Percentiles rank a stretch among this genome's conserved stretches.
phyloP scores from a whole-genome alignment of 2,113 vertebrate genomes.

The Poicephalus meyeri region DNA sequence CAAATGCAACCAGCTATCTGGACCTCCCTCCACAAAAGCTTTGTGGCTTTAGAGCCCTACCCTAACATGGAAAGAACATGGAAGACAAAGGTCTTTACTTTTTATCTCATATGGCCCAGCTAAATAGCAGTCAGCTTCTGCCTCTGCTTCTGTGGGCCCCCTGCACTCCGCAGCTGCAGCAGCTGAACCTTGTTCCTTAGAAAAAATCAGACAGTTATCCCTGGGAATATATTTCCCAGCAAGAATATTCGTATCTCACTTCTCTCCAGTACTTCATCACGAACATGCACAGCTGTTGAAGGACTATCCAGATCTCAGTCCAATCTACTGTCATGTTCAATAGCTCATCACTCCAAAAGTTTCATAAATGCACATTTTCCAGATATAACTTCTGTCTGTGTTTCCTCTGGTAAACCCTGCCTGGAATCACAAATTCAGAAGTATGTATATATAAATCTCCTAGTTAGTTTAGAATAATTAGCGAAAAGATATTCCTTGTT shows the following conservation, averaged over 20 bases:
- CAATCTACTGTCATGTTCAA: constrained; percentile 61
- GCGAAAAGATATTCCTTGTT: not conserved
- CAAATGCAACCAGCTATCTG: not conserved
- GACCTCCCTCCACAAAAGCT: not conserved
- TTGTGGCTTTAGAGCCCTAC: not conserved
- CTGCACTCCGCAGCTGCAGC: constrained; percentile 42
- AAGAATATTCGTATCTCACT: constrained; percentile 51
- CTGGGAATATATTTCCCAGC: constrained; percentile 60
- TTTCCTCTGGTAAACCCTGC: constrained; percentile 26
- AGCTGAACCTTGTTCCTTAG: constrained; percentile 28
- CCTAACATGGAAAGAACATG: not conserved
- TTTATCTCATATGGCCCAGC: not conserved
- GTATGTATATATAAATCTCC: not conserved
- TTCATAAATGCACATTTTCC: not conserved
- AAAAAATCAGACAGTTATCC: constrained; percentile 48
- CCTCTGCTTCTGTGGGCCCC: constrained; percentile 58
- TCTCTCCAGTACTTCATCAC: constrained; percentile 60
- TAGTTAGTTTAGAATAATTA: not conserved
- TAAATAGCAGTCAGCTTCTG: constrained; percentile 44
- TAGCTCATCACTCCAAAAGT: constrained; percentile 22
- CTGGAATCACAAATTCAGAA: constrained; percentile 12
- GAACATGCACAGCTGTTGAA: constrained; percentile 58
- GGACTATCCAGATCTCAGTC: constrained; percentile 57
- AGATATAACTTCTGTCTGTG: not conserved
- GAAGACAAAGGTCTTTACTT: not conserved